These are phyloP conservation scores for Rhyacophila brunnea DNA, from an alignment of 1,140 invertebrate genomes.

Conservation along the genomic window DNA sequence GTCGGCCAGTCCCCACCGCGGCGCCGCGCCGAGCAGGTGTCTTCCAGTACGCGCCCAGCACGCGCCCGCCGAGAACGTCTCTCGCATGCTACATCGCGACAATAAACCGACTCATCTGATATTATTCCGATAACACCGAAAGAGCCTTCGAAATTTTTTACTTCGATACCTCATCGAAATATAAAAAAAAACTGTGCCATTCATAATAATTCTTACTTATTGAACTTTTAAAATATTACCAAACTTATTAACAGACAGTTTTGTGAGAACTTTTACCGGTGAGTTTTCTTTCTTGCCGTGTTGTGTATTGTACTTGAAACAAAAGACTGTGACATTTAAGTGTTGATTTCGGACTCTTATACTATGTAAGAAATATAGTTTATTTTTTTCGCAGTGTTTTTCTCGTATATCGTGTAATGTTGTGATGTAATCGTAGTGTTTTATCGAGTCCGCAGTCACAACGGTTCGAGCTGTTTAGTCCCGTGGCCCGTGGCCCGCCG, in stretches of 20 bases:
- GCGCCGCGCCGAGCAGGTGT: slow-evolving; percentile 26
- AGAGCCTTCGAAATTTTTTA: background rate
- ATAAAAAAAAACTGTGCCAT: no score
- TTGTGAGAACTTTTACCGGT: slow-evolving; percentile 3
- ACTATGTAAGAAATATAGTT: slow-evolving; percentile 3
- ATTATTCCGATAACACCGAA: no score
- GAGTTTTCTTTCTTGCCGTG: background rate
- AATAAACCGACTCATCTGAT: no score
- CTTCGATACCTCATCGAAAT: background rate
- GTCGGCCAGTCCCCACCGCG: slow-evolving; percentile 31
- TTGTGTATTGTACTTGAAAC: background rate
- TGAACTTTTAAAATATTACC: no score
- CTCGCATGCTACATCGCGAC: background rate
- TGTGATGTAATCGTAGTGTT: slow-evolving; percentile 34
- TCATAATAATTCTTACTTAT: no score
- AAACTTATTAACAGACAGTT: background rate
- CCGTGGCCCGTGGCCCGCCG: slow-evolving; percentile 1
- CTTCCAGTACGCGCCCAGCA: background rate
- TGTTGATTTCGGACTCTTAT: slow-evolving; percentile 10
- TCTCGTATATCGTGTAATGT: slow-evolving; percentile 15
- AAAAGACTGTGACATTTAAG: background rate
- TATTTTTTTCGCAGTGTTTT: slow-evolving; percentile 14
- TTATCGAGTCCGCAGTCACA: slow-evolving; percentile 8
- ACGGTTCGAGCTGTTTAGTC: no score
- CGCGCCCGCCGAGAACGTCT: slow-evolving; percentile 13